Percentiles rank a stretch among this genome's conserved stretches.
Conservation (phyloP, 2,113 vertebrate genomes). For the Platichthys flesus region DNA sequence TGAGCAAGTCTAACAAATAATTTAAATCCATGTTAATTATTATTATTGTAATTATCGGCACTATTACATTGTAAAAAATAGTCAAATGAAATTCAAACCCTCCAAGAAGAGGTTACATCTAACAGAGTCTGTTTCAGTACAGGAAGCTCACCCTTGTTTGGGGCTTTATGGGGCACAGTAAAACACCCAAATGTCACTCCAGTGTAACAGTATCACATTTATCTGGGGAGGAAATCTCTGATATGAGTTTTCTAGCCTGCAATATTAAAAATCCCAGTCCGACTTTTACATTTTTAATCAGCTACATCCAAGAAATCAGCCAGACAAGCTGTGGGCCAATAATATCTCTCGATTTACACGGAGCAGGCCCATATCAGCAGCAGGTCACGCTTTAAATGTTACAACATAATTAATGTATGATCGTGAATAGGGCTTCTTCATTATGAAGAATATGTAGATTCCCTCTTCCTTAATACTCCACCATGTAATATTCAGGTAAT, state of each 20-base stretch:
- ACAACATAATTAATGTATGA: conserved; percentile 63
- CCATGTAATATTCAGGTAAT: conserved; percentile 44
- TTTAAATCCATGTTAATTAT: no score
- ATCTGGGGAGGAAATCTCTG: conserved; percentile 20
- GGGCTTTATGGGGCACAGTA: background rate
- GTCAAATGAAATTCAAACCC: background rate
- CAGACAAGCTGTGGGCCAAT: conserved; percentile 48
- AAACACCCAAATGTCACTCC: conserved; percentile 16
- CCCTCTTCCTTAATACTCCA: conserved; percentile 15
- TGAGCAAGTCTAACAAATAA: background rate
- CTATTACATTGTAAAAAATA: no score
- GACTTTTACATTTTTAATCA: conserved; percentile 60
- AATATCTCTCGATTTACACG: conserved; percentile 50
- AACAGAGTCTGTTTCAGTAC: background rate
- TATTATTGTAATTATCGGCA: no score
- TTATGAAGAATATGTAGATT: conserved; percentile 49
- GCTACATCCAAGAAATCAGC: conserved; percentile 50
- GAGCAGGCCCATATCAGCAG: conserved; percentile 49
- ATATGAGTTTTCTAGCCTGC: conserved; percentile 24
- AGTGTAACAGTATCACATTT: conserved; percentile 8
- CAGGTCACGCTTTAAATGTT: conserved; percentile 62
- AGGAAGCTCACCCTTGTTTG: background rate
- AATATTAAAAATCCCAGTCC: conserved; percentile 44
- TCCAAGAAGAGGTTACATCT: background rate
- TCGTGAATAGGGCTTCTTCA: conserved; percentile 55